Evolutionary conservation across 1,140 invertebrate genomes (phyloP).

Genomic region (Rhysida immarginata): DNA sequence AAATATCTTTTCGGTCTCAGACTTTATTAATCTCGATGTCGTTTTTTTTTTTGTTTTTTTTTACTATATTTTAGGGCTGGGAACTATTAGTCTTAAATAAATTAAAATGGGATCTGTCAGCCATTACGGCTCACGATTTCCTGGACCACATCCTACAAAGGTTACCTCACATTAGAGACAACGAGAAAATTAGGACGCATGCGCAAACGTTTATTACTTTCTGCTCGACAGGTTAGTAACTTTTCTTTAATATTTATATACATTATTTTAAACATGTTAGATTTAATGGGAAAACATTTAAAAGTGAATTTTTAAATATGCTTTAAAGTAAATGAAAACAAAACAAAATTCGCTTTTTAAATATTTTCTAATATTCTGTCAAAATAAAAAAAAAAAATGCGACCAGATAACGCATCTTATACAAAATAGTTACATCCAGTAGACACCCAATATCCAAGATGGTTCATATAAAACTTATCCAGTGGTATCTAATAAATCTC

Average conservation of each 20-base stretch:
- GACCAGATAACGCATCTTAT: too few species aligned
- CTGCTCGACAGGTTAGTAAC: slow-evolving; percentile 54
- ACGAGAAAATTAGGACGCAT: slow-evolving; percentile 35
- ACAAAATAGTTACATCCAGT: too few species aligned
- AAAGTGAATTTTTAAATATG: background rate
- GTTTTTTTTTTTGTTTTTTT: slow-evolving; percentile 18
- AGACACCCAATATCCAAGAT: too few species aligned
- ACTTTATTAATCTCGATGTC: too few species aligned
- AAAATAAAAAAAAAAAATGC: too few species aligned
- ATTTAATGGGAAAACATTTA: too few species aligned
- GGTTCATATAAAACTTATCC: too few species aligned
- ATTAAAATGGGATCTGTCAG: slow-evolving; percentile 65
- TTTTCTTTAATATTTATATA: background rate
- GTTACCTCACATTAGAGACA: slow-evolving; percentile 32
- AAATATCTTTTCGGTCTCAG: too few species aligned
- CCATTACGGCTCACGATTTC: slow-evolving; percentile 65
- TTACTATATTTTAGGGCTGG: slow-evolving; percentile 48
- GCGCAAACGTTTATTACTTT: slow-evolving; percentile 64
- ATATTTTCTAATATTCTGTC: too few species aligned
- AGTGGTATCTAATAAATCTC: too few species aligned
- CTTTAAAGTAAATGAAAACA: background rate
- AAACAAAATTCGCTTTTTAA: too few species aligned
- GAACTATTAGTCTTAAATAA: slow-evolving; percentile 58
- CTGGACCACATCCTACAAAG: slow-evolving; percentile 50
- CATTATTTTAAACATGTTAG: too few species aligned